Percentiles rank a stretch among this genome's conserved stretches.
Evolutionary conservation across 2,888 invertebrate species (phyloP).

Genomic region (Dicranocentrus wangi): DNA sequence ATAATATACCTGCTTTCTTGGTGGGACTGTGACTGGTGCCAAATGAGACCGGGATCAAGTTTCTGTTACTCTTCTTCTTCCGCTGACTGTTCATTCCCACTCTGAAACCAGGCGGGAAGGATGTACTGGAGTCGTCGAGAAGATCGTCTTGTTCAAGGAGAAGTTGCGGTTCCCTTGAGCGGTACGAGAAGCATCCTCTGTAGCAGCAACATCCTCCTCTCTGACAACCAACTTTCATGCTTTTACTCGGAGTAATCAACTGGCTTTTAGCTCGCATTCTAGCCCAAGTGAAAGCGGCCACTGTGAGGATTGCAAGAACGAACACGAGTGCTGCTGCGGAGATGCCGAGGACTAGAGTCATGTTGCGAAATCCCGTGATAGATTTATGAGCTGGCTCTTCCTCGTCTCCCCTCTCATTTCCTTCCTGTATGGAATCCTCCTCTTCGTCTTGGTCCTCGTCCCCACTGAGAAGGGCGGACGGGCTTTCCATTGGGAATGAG

Average conservation of each 20-base stretch:
- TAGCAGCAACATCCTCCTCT: conserved; percentile 25
- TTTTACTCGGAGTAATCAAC: background rate
- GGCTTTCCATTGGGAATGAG: conserved; percentile 66
- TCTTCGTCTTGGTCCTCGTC: conserved; percentile 34
- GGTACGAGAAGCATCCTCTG: conserved; percentile 21
- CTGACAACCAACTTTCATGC: background rate
- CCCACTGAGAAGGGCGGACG: conserved; percentile 53
- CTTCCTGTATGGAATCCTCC: conserved; percentile 27
- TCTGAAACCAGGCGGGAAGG: conserved; percentile 4
- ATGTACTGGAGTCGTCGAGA: background rate
- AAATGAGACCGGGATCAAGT: background rate
- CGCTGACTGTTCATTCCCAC: background rate
- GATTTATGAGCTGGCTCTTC: conserved; percentile 41
- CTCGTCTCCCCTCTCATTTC: background rate
- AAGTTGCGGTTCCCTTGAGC: conserved; percentile 45
- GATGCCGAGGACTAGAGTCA: conserved; percentile 66
- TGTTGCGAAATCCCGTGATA: conserved; percentile 66
- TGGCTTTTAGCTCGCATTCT: conserved; percentile 19
- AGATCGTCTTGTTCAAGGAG: conserved; percentile 36
- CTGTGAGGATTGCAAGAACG: conserved; percentile 61
- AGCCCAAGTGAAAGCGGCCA: conserved; percentile 65
- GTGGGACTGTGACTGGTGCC: conserved; percentile 8
- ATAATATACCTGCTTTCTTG: background rate
- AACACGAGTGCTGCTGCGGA: conserved; percentile 57
- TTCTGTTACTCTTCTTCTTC: conserved; percentile 6